Evolutionary conservation across 2,888 invertebrate species (phyloP), one percentile per base, ranked within the genome.

Genomic region (Leptinotarsa peninsularis): DNA sequence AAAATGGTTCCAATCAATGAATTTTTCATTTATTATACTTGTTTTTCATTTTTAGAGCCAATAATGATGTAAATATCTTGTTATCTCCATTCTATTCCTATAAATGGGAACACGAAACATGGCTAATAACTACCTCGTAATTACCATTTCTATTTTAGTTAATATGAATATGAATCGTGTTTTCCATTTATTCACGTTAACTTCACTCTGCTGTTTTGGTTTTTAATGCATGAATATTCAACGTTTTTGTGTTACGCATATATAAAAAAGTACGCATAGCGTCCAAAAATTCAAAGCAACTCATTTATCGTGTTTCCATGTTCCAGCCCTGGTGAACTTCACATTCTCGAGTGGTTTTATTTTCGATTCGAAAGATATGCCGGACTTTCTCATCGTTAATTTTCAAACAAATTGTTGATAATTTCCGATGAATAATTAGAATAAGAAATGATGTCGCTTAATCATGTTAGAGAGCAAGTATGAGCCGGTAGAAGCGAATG

Each of bases 71-170:
- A 54, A 58, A 27, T 58, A 58, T 58, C 23, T 27, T 52, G 52
- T 52, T 23, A 58, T 14, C 23, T 58, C 15, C 58, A 58, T 23
- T 58, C 18, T 58, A 23, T 18, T 54, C 54, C 15, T 58, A 23
- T 58, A 23, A 58, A 58, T 58, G 58, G 58, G 23, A 58, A 58
- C 69, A 33, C 69, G 18, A 43, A 43, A 56, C 27, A 54, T 18
- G 74, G 76, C 73, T 70, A 67, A 67, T 70, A 73, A 58, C 58
- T 21, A 58, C 23, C 14, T 58, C 21, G 70, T 76, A 72, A 78
- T 78, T 78, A 80, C 67, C 77, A 80, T 80, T 74, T 71, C 73
- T 75, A 75, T 74, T 80, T 77, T 77, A 74, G 76, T 78, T 77
- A 76, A 77, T 76, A 73, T 77, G 72, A 77, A 77, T 77, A 74